phyloP scores from a whole-genome alignment of 2,888 invertebrate genomes.

The Eristalis intricaria region DNA sequence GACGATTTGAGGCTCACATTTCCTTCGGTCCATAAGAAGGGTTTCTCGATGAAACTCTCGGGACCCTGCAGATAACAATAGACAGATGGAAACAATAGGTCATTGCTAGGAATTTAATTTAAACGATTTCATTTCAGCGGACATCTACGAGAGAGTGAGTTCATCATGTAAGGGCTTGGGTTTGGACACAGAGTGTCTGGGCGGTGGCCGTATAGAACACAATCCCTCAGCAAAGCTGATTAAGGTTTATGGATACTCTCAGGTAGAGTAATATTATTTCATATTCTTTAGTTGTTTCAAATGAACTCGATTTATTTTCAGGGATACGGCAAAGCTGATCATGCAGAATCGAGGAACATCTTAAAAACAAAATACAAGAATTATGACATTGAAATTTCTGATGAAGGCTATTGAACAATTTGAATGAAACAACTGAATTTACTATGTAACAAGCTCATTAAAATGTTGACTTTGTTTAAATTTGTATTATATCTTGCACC shows the following conservation, averaged over 20 bases:
- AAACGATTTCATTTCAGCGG: conserved; percentile 83
- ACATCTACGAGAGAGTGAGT: conserved; percentile 88
- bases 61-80: conserved; percentile 82
- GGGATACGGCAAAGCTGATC: conserved; percentile 96
- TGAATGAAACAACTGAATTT: background rate
- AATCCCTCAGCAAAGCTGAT: conserved; percentile 89
- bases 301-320: conserved; percentile 79
- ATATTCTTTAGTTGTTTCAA: too few relatives aligned
- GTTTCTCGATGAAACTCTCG: conserved; percentile 87
- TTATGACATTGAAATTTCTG: conserved; percentile 90
- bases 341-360: conserved; percentile 88
- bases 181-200: conserved; percentile 90
- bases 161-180: conserved; percentile 78
- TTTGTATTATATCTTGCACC: too few relatives aligned
- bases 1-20: conserved; percentile 88
- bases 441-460: background rate
- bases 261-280: conserved; percentile 82
- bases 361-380: conserved; percentile 88
- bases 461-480: background rate
- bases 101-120: background rate
- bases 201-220: conserved; percentile 96
- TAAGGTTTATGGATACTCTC: conserved; percentile 96
- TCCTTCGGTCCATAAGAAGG: conserved; percentile 90
- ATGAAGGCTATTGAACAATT: conserved; percentile 83
- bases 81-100: background rate